Conservation (phyloP, 2,888 invertebrate genomes). For the Papilio gigon region DNA sequence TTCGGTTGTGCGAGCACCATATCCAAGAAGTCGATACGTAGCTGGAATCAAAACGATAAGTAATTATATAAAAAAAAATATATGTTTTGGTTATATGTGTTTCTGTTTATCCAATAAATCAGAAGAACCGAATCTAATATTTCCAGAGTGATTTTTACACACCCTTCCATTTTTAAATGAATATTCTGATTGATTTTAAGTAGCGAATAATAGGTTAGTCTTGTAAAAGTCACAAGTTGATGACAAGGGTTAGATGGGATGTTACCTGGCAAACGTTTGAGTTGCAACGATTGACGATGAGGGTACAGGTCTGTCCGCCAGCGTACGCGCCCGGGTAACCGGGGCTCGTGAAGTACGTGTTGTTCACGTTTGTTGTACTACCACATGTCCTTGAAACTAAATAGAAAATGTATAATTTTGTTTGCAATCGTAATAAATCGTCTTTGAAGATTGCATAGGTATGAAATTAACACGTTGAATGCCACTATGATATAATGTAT, state of each 20-base stretch:
- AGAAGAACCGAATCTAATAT: not conserved
- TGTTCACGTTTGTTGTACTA: slow-evolving; percentile 86
- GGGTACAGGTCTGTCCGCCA: slow-evolving; percentile 86
- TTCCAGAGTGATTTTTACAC: too few relatives aligned
- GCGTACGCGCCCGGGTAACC: slow-evolving; percentile 87
- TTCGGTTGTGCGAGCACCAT: slow-evolving; percentile 88
- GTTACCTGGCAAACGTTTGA: slow-evolving; percentile 86
- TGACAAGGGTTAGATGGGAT: too few relatives aligned
- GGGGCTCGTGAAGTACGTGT: slow-evolving; percentile 92
- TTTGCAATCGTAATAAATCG: too few relatives aligned
- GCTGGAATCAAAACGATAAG: slow-evolving; percentile 65
- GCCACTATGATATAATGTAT: too few relatives aligned
- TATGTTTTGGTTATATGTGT: too few relatives aligned
- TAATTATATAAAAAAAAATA: slow-evolving; percentile 7
- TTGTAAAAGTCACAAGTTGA: too few relatives aligned
- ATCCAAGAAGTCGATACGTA: slow-evolving; percentile 90
- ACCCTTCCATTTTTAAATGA: too few relatives aligned
- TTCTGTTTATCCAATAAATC: too few relatives aligned
- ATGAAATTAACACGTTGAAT: not conserved
- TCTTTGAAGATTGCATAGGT: too few relatives aligned
- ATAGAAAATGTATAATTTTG: too few relatives aligned
- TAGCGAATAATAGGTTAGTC: too few relatives aligned
- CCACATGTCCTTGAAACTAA: slow-evolving; percentile 89
- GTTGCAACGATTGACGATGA: slow-evolving; percentile 87
- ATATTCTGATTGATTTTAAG: too few relatives aligned